These are phyloP conservation scores for Actinernus sp. DNA, from an alignment of 92 coral and sea anemone genomes.

Conservation along the genomic window DNA sequence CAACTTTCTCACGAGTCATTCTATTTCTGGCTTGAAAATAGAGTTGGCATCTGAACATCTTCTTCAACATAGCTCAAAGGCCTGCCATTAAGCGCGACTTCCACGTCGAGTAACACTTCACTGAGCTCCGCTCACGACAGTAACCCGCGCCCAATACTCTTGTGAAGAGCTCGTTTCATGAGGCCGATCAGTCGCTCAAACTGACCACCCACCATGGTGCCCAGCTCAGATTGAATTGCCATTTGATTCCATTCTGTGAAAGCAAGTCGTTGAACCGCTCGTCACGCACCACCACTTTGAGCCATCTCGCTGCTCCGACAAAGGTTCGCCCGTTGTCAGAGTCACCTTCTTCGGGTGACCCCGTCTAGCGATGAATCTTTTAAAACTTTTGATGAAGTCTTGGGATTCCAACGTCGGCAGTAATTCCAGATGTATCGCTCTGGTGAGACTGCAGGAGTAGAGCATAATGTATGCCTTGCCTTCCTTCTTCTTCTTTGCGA, in stretches of 20 bases:
- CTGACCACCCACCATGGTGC: conserved; percentile 34
- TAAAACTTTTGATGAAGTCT: conserved; percentile 20
- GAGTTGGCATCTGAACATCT: conserved; percentile 4
- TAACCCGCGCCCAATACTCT: too few species aligned
- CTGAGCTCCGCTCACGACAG: too few species aligned
- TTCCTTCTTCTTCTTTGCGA: conserved; percentile 15
- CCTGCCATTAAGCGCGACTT: too few species aligned
- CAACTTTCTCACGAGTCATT: too few species aligned
- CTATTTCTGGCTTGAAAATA: too few species aligned
- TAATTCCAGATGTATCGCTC: conserved; percentile 26
- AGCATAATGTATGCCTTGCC: too few species aligned
- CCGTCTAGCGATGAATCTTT: conserved; percentile 13
- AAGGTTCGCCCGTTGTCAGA: conserved; percentile 16
- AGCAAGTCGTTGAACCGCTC: too few species aligned
- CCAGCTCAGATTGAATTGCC: conserved; percentile 14
- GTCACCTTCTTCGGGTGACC: conserved; percentile 4
- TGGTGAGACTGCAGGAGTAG: conserved; percentile 17
- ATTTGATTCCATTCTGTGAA: neutral
- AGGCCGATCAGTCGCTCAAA: too few species aligned
- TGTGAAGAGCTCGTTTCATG: too few species aligned
- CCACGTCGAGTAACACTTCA: too few species aligned
- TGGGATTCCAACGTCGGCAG: conserved; percentile 8
- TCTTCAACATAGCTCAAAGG: neutral
- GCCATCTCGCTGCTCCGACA: too few species aligned
- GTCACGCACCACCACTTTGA: too few species aligned